These are phyloP conservation scores for Epinephelus cyanopodus DNA, from an alignment of 2,113 vertebrate species.

Conservation along the genomic window DNA sequence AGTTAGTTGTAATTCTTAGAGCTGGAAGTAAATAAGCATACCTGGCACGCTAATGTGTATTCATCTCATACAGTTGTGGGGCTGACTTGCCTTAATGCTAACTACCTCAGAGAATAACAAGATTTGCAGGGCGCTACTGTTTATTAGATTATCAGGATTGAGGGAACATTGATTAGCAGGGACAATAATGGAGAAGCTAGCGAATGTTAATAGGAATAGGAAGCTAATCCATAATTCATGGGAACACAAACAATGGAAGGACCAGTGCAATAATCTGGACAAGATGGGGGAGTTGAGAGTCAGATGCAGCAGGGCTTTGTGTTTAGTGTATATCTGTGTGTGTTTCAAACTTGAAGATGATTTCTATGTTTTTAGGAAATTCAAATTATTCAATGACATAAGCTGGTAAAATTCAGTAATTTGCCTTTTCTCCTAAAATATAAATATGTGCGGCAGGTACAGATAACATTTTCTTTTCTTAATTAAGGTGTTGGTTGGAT, in stretches of 20 bases:
- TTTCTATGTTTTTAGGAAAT: not conserved
- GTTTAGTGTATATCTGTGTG: not conserved
- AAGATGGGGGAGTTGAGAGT: not conserved
- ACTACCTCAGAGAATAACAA: not conserved
- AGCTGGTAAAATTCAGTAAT: not conserved
- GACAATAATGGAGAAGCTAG: conserved; percentile 35
- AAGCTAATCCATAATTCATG: conserved; percentile 58
- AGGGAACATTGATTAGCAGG: conserved; percentile 40
- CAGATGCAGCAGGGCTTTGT: conserved; percentile 6
- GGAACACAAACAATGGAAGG: conserved; percentile 36
- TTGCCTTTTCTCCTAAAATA: not conserved
- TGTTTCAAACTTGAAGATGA: not conserved
- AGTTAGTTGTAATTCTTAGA: too few relatives aligned
- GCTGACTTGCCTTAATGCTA: not conserved
- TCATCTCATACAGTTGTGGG: not conserved
- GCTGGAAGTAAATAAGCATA: not conserved
- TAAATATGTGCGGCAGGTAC: not conserved
- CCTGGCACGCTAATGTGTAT: not conserved
- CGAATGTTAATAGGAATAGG: conserved; percentile 32
- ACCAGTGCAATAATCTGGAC: conserved; percentile 13
- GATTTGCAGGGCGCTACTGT: conserved; percentile 24
- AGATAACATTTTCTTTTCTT: not conserved
- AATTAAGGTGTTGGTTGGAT: not conserved
- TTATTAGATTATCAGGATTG: conserved; percentile 39
- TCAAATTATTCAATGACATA: not conserved